These are phyloP conservation scores for Liopterus haemorrhoidalis DNA, from an alignment of 2,888 invertebrate genomes.

Conservation along the genomic window DNA sequence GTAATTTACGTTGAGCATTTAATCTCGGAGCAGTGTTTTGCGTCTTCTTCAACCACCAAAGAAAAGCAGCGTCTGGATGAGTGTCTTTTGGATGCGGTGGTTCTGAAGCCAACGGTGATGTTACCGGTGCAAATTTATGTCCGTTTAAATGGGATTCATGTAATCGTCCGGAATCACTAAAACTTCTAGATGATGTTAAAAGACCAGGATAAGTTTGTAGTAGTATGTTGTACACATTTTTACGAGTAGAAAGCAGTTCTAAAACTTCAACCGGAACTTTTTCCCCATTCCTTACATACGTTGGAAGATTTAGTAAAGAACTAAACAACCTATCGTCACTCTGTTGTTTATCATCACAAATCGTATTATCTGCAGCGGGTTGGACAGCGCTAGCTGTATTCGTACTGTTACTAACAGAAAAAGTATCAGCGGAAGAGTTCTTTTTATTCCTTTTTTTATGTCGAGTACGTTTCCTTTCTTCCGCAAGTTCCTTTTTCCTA, in stretches of 20 bases:
- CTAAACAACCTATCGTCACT: slow-evolving; percentile 55
- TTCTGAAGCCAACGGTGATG: slow-evolving; percentile 40
- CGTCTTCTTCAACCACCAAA: slow-evolving; percentile 53
- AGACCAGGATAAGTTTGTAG: slow-evolving; percentile 70
- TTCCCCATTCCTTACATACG: slow-evolving; percentile 72
- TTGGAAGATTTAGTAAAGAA: slow-evolving; percentile 80
- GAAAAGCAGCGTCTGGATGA: slow-evolving; percentile 47
- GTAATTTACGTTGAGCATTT: slow-evolving; percentile 43
- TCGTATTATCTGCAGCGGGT: slow-evolving; percentile 40
- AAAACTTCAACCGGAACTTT: slow-evolving; percentile 71
- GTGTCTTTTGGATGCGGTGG: slow-evolving; percentile 44
- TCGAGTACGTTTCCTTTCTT: slow-evolving; percentile 56
- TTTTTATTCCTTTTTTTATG: slow-evolving; percentile 54
- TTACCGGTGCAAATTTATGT: slow-evolving; percentile 38
- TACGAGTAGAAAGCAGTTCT: slow-evolving; percentile 62
- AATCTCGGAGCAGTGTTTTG: slow-evolving; percentile 45
- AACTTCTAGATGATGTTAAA: slow-evolving; percentile 65
- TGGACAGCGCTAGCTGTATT: slow-evolving; percentile 55
- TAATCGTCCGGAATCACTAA: slow-evolving; percentile 59
- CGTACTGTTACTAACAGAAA: slow-evolving; percentile 63
- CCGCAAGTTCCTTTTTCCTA: slow-evolving; percentile 57
- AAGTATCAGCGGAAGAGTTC: slow-evolving; percentile 64
- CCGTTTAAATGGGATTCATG: slow-evolving; percentile 43
- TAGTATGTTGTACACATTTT: slow-evolving; percentile 64
- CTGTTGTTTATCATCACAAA: slow-evolving; percentile 26